Evolutionary conservation across 2,797 vertebrate genomes (phyloP).

Genomic region (Artibeus lituratus): DNA sequence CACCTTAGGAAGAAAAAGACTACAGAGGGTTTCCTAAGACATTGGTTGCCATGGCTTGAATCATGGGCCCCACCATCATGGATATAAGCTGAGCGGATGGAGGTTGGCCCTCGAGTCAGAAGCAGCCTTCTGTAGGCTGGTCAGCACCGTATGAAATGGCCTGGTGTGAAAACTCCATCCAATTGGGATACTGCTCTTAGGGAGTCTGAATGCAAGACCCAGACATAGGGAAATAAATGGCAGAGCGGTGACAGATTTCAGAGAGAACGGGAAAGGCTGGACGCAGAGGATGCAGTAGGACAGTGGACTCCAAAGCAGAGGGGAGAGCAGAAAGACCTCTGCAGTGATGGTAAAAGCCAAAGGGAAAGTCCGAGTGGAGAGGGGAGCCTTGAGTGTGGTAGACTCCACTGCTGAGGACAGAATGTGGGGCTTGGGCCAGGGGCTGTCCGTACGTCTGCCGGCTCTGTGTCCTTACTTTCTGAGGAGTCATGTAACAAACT

Average conservation of each 20-base stretch:
- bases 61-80: background rate
- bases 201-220: background rate
- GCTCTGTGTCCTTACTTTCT: background rate
- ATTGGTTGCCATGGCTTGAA: background rate
- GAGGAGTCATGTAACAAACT: background rate
- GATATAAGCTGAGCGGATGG: background rate
- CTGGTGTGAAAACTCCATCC: background rate
- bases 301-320: background rate
- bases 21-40: background rate
- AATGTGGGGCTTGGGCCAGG: background rate
- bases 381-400: background rate
- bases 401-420: background rate
- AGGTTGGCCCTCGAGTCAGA: background rate
- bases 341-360: rapidly evolving
- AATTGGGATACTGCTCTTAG: background rate
- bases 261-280: background rate
- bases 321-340: background rate
- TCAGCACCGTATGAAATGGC: background rate
- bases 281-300: background rate
- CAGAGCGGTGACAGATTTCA: background rate
- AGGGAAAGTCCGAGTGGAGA: background rate
- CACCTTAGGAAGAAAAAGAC: background rate
- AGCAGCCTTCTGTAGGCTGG: background rate
- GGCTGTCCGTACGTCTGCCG: background rate
- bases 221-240: background rate